Conservation (phyloP, 2,888 invertebrate species). For the Cremastobaeus sp. region DNA sequence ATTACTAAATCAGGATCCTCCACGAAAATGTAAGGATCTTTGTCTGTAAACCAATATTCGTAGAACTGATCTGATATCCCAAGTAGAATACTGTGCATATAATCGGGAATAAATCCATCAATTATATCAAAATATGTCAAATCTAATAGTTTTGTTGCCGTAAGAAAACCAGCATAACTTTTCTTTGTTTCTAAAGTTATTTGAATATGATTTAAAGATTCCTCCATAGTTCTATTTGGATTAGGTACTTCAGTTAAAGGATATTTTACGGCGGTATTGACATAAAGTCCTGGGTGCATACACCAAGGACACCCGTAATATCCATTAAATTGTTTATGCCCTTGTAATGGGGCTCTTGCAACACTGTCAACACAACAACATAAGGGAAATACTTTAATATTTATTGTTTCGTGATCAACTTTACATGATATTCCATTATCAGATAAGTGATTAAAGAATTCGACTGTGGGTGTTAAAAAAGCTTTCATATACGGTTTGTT, state of each 20-base stretch:
- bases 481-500: conserved; percentile 27
- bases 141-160: conserved; percentile 14
- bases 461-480: background rate
- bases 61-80: conserved; percentile 12
- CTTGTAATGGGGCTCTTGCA: conserved; percentile 19
- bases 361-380: conserved; percentile 7
- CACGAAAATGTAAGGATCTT: background rate
- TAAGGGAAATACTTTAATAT: conserved; percentile 9
- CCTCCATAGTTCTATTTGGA: conserved; percentile 5
- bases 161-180: conserved; percentile 8
- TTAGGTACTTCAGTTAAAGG: background rate
- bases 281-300: conserved; percentile 2
- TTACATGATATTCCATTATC: conserved; percentile 3
- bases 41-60: background rate
- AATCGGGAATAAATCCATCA: conserved; percentile 13
- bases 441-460: background rate
- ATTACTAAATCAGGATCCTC: background rate
- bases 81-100: conserved; percentile 11
- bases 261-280: conserved; percentile 4
- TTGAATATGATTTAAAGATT: conserved; percentile 10
- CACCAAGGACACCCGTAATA: conserved; percentile 17
- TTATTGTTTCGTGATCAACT: conserved; percentile 1
- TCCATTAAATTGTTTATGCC: conserved; percentile 14
- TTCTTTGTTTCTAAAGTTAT: background rate
- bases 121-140: conserved; percentile 15